Conservation (phyloP, 1,140 invertebrate genomes). For the Hyposmocoma kahamanoa region DNA sequence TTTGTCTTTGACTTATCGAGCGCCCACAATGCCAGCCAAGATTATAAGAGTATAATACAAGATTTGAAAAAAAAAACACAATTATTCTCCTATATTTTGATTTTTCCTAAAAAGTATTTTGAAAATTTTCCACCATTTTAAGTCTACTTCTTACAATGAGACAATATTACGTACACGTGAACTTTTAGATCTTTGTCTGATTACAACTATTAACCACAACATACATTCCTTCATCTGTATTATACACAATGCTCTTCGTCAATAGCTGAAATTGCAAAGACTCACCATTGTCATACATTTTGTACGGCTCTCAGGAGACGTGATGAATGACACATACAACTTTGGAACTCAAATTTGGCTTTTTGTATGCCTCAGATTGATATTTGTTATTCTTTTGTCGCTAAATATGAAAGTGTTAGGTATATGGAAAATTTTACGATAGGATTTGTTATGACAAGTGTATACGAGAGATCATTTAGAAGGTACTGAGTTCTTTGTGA, state of each 20-base stretch:
- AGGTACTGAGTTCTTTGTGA: too few species aligned
- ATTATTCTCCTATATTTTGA: too few species aligned
- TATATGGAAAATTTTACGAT: neutral
- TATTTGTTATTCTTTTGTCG: neutral
- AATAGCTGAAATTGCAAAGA: neutral
- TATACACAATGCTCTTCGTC: constrained; percentile 13
- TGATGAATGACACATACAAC: neutral
- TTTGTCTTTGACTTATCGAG: too few species aligned
- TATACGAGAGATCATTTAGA: too few species aligned
- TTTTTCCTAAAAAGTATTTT: too few species aligned
- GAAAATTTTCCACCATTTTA: too few species aligned
- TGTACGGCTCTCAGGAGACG: neutral
- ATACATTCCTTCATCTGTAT: constrained; percentile 26
- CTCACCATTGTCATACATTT: neutral
- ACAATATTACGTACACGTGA: neutral
- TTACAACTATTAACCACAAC: neutral
- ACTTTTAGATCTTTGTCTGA: neutral
- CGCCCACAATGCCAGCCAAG: too few species aligned
- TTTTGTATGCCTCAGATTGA: neutral
- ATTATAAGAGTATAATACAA: too few species aligned
- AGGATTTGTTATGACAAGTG: too few species aligned
- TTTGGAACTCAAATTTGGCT: neutral
- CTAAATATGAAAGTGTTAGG: neutral
- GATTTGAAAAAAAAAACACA: too few species aligned
- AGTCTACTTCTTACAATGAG: too few species aligned